Percentiles rank a stretch among this genome's conserved stretches.
These are phyloP conservation scores for Heterohyrax brucei DNA, from an alignment of 2,797 vertebrate species.

Conservation along the genomic window DNA sequence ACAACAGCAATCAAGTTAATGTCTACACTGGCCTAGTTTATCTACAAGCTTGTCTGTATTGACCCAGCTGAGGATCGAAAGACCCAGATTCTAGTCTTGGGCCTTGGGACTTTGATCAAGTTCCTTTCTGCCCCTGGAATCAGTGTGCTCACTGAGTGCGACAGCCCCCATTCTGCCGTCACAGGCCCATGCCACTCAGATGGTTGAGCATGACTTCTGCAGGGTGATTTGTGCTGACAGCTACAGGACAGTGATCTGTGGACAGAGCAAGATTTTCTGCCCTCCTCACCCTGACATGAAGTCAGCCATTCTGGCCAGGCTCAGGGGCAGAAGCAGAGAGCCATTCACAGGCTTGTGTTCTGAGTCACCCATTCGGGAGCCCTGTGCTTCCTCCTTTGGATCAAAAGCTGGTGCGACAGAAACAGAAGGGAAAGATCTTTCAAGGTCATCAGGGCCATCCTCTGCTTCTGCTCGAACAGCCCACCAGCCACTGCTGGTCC, in stretches of 20 bases:
- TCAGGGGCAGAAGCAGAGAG: background rate
- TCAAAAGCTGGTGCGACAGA: background rate
- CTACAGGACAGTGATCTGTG: background rate
- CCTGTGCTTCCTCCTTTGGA: background rate
- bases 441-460: background rate
- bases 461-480: background rate
- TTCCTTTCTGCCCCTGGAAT: background rate
- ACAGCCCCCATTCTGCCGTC: background rate
- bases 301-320: background rate
- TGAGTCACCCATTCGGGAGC: constrained; percentile 10
- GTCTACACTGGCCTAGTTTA: background rate
- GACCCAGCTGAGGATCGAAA: background rate
- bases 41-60: background rate
- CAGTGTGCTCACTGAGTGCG: background rate
- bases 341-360: background rate
- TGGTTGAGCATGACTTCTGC: background rate
- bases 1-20: background rate
- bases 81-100: background rate
- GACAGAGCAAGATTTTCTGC: background rate
- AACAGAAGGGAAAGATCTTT: background rate
- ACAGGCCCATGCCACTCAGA: background rate
- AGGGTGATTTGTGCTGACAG: background rate
- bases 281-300: background rate
- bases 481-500: background rate
- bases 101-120: background rate